Evolutionary conservation across 2,888 invertebrate species (phyloP).

Genomic region (Metallyticus violacea): DNA sequence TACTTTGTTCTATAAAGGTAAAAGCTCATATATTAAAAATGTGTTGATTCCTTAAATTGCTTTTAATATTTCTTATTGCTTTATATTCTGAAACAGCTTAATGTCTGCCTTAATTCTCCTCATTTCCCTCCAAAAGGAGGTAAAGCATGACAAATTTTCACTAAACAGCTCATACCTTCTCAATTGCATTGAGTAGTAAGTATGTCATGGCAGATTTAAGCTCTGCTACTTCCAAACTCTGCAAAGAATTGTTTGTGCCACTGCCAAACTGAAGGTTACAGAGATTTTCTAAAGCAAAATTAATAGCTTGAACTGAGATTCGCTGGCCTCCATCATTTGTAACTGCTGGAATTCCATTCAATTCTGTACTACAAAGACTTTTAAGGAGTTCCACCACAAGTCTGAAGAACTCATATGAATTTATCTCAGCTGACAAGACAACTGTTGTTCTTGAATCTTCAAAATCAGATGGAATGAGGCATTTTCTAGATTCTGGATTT

Average conservation of each 20-base stretch:
- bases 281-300: conserved; percentile 58
- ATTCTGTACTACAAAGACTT: conserved; percentile 29
- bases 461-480: background rate
- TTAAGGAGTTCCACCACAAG: conserved; percentile 55
- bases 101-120: too few relatives aligned
- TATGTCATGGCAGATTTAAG: conserved; percentile 57
- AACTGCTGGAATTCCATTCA: conserved; percentile 5
- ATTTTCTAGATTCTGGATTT: background rate
- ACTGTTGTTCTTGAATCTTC: conserved; percentile 52
- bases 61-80: too few relatives aligned
- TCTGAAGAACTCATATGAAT: conserved; percentile 56
- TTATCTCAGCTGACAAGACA: conserved; percentile 54
- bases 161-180: conserved; percentile 51
- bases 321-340: conserved; percentile 41
- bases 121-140: too few relatives aligned
- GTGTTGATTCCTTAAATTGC: too few relatives aligned
- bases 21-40: too few relatives aligned
- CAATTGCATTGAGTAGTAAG: conserved; percentile 56
- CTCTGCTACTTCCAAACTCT: conserved; percentile 45
- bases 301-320: conserved; percentile 57
- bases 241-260: conserved; percentile 40
- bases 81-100: too few relatives aligned
- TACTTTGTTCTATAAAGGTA: too few relatives aligned
- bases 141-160: too few relatives aligned
- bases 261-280: conserved; percentile 60